Base-by-base conservation (phyloP, 1,140 invertebrate species). In the Musca domestica region DNA sequence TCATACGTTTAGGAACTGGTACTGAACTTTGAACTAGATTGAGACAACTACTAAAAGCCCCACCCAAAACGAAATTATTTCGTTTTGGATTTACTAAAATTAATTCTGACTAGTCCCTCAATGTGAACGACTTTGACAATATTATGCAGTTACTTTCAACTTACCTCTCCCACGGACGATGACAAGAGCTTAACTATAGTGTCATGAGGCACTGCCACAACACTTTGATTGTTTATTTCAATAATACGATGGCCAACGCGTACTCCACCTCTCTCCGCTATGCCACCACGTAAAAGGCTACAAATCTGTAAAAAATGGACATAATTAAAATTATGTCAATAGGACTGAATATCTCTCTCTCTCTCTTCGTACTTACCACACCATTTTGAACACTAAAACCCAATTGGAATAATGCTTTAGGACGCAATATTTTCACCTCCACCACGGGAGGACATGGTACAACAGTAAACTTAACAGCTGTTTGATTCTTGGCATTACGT, bases 341-440 rank as follows among this genome's bases (percentile, higher is more conserved):
- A 56, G 48, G 30, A 46, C 34, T 25, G 2, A 34, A 10, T 46
- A 25, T 25, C 74, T 98, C 86, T 84, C 96, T 98, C 84, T n/a
- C 96, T 48, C 5, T 49, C 25, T 67, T 67, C 23, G 52, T 58
- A 88, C 92, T 89, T 84, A 97, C 95, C 81, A 99, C 97, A 76
- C 98, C 98, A 83, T 99, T 99, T 85, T 99, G 98, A 74, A 99
- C 98, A 87, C 96, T 98, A 84, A 99, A 99, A 23, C 98, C 98
- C 54, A 99, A 87, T 83, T 99, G 98, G 85, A 99, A 99, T 84
- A 99, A 98, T 17, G 97, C 98, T 84, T 99, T 97, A 0, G 98
- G 98, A 80, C 98, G 85, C 83, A 98, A 98, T 72, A 99, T 99
- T 85, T 98, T 95, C 22, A 99, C 98, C 85, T 99, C 98, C 51